phyloP scores from a whole-genome alignment of 2,113 vertebrate species.

The zebrafish (Danio rerio) region GRCz12tu NC_133188.1:29640501-29641000 shows the following conservation, averaged over 20 bases:
- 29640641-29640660: slow-evolving; percentile 62
- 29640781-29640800: background rate
- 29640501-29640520: slow-evolving; percentile 70
- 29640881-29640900: slow-evolving; percentile 45
- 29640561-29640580: slow-evolving; percentile 69
- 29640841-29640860: slow-evolving; percentile 33
- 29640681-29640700: slow-evolving; percentile 47
- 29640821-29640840: slow-evolving; percentile 9
- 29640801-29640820: slow-evolving; percentile 1
- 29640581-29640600: slow-evolving; percentile 72
- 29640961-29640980: slow-evolving; percentile 57
- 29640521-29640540: slow-evolving; percentile 61
- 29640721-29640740: slow-evolving; percentile 2
- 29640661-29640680: slow-evolving; percentile 56
- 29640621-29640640: slow-evolving; percentile 68
- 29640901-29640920: slow-evolving; percentile 61
- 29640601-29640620: slow-evolving; percentile 79
- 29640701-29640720: slow-evolving; percentile 67
- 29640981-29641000: slow-evolving; percentile 52
- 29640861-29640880: slow-evolving; percentile 28
- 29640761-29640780: background rate
- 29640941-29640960: slow-evolving; percentile 59
- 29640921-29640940: slow-evolving; percentile 58
- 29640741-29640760: slow-evolving; percentile 21
- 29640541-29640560: slow-evolving; percentile 57